phyloP scores from a whole-genome alignment of 2,888 invertebrate genomes.

The Mayetiola destructor region DNA sequence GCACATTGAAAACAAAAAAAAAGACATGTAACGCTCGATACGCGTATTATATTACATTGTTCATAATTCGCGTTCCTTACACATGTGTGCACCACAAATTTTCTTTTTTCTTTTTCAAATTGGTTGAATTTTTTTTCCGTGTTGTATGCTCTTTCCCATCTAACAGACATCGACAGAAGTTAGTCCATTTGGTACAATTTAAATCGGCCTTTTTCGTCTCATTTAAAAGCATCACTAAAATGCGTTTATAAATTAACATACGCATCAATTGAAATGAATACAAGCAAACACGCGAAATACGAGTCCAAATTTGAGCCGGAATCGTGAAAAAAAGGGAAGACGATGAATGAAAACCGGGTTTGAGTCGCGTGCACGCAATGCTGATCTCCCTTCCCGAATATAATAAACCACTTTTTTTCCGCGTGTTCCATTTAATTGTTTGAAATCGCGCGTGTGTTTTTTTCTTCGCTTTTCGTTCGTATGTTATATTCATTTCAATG shows the following conservation, averaged over 20 bases:
- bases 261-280: neutral
- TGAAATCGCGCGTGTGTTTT: conserved; percentile 9
- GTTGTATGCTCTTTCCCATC: neutral
- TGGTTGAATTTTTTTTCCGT: neutral
- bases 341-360: neutral
- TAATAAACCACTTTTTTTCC: neutral
- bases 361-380: conserved; percentile 5
- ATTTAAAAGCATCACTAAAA: neutral
- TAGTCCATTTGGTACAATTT: neutral
- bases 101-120: neutral
- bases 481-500: neutral
- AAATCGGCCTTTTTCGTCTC: too few relatives aligned
- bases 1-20: too few relatives aligned
- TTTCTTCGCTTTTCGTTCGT: neutral
- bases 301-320: neutral
- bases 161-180: neutral
- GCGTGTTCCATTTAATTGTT: neutral
- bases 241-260: conserved; percentile 3
- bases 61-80: conserved; percentile 2
- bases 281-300: conserved; percentile 3
- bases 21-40: too few relatives aligned
- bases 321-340: neutral
- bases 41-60: too few relatives aligned
- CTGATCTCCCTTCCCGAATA: conserved; percentile 6
- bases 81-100: conserved; percentile 1